Evolutionary conservation across 1,140 invertebrate genomes (phyloP), one percentile per base, ranked within the genome.

Genomic region (Phenacoccus solenopsis): DNA sequence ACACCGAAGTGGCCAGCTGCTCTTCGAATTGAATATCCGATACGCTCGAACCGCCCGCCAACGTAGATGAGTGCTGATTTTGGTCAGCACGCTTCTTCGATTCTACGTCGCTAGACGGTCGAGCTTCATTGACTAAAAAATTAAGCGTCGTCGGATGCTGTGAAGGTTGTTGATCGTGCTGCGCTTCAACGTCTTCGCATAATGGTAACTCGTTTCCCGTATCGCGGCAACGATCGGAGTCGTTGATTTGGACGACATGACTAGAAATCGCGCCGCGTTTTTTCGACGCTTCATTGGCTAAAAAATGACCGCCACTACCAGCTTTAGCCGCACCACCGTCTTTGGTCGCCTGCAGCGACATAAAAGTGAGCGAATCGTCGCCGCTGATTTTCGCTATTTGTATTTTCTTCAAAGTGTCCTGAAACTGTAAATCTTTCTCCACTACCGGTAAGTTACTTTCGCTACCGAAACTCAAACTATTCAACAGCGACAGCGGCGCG

Each of bases 371-470:
- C 2, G 73, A 72, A 59, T 72, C 73, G 25, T 70, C 73, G 68
- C 70, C 69, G 22, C 72, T 71, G 61, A 73, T 76, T 72, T 73
- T 73, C 9, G 70, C 71, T 0, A 78, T 76, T 73, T 79, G 79
- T 28, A 85, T 74, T 74, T 83, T 84, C 71, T 79, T 81, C 30
- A 86, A 74, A 20, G 82, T 80, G 30, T 83, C 79, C 71, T 84
- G 80, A 72, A 86, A 85, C 28, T 83, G 82, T 70, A 84, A 80
- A 28, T 80, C 79, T 4, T 84, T 74, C 57, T 79, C 79, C 10
- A 78, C 75, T 35, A 77, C 78, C 32, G 81, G 77, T 30, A 86
- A 76, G 73, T 85, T 84, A 16, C 84, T 81, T 71, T 85, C 84
- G 73, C 84, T 85, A 12, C 82, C 82, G 68, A 79, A 81, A 59